A percentile compares a stretch with the other conserved stretches of the same genome.
Evolutionary conservation across 2,113 vertebrate species (phyloP).

Genomic region (Oreochromis tanganicae): DNA sequence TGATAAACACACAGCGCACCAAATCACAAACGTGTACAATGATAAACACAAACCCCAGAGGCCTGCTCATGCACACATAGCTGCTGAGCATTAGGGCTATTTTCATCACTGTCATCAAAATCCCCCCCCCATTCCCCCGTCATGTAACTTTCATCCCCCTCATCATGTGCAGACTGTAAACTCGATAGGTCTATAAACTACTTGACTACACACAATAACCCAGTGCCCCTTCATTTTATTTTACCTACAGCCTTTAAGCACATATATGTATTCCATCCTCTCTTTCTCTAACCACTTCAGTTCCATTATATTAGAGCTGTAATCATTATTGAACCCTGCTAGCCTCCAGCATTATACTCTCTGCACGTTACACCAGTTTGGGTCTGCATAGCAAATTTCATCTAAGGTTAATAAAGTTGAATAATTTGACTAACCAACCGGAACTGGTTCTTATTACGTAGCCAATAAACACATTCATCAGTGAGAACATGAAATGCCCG

Average conservation of each 20-base stretch:
- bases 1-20: constrained; percentile 19
- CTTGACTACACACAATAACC: constrained; percentile 70
- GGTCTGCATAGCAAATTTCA: constrained; percentile 78
- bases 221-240: constrained; percentile 57
- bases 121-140: not conserved
- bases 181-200: constrained; percentile 66
- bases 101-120: constrained; percentile 63
- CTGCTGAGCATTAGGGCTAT: constrained; percentile 27
- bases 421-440: constrained; percentile 92
- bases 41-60: constrained; percentile 18
- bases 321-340: constrained; percentile 86
- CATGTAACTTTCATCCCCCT: constrained; percentile 59
- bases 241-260: constrained; percentile 62
- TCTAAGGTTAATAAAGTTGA: constrained; percentile 93
- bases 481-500: constrained; percentile 77
- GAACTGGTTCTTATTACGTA: constrained; percentile 84
- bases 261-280: constrained; percentile 65
- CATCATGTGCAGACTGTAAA: constrained; percentile 64
- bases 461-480: constrained; percentile 93
- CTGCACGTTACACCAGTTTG: constrained; percentile 83
- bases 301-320: constrained; percentile 78
- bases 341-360: constrained; percentile 78
- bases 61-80: constrained; percentile 3
- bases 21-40: not conserved
- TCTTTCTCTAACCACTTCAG: constrained; percentile 42